Evolutionary conservation across 2,113 vertebrate species (phyloP).

Genomic region (Hassar affinis): DNA sequence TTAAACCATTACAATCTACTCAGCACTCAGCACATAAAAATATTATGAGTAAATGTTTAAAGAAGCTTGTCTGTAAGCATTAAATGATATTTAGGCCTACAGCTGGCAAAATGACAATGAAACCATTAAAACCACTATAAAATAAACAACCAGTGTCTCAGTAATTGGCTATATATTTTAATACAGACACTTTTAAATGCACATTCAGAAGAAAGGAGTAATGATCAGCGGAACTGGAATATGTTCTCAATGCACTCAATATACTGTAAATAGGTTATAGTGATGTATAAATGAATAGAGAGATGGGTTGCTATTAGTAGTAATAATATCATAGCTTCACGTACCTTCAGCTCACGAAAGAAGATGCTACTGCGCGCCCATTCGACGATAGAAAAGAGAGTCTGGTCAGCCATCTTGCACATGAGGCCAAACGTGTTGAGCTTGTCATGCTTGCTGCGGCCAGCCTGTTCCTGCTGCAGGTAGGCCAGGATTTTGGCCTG

Average conservation of each 20-base stretch:
- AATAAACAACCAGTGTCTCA: slow-evolving; percentile 27
- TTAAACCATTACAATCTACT: slow-evolving; percentile 6
- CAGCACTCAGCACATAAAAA: slow-evolving; percentile 53
- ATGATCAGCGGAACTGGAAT: background rate
- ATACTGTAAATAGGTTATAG: background rate
- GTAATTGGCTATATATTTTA: background rate
- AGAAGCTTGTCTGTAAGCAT: slow-evolving; percentile 42
- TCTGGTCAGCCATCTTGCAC: slow-evolving; percentile 99
- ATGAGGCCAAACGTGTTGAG: slow-evolving; percentile 97
- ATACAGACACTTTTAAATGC: background rate
- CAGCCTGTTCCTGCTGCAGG: slow-evolving; percentile 94
- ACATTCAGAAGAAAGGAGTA: background rate
- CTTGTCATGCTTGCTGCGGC: slow-evolving; percentile 90
- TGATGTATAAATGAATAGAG: background rate
- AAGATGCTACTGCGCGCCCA: slow-evolving; percentile 98
- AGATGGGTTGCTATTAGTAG: background rate
- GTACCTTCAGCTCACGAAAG: slow-evolving; percentile 98
- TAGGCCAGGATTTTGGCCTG: slow-evolving; percentile 93
- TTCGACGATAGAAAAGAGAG: slow-evolving; percentile 97
- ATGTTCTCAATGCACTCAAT: background rate
- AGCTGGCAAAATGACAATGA: slow-evolving; percentile 45
- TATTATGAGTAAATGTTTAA: slow-evolving; percentile 58
- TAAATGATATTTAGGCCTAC: slow-evolving; percentile 49
- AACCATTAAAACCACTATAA: slow-evolving; percentile 50
- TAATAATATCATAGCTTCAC: slow-evolving; percentile 41